Base-by-base conservation (phyloP, 2,888 invertebrate species). In the Apomyelois bistriatella region DNA sequence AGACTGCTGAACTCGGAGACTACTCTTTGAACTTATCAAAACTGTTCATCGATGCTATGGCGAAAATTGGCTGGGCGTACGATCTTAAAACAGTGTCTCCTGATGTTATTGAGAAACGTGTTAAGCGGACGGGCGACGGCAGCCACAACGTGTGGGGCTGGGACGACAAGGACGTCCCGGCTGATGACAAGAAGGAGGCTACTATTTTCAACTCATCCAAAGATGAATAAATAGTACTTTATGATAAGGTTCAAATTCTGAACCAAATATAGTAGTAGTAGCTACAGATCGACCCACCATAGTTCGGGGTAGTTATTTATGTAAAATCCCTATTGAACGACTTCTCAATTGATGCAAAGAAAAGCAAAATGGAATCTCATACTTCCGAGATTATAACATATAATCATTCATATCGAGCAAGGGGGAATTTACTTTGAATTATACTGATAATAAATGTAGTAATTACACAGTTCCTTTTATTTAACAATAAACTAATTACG, bases 31-130 rank as follows among this genome's bases (percentile, higher is more conserved):
- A 97, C 75, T 75, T 94, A 37, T 94, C 96, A 0, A 94, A 95
- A 36, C 78, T 92, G 2, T 94, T 96, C 73, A 95, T 97, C 59
- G 95, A 97, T 70, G 85, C 94, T 55, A 95, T 95, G 91, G 94
- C 96, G 2, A 92, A 91, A 70, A 92, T 97, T 54, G 98, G 98
- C 16, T 95, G 94, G 94, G 97, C 96, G 0, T 97, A 97, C 74
- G 97, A 97, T 74, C 81, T 97, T 48, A 97, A 96, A 79, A 94
- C 94, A 0, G 96, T 95, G 0, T 94, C 95, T 0, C 66, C 76
- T 17, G 93, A 94, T 13, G 92, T 94, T 61, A 92, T 96, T 36
- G 90, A 93, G 69, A 94, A 93, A 67, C 90, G 96, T 40, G 94
- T 94, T 0, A 84, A 92, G 68, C 92, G 95, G 61, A 95, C 95